Evolutionary conservation across 2,888 invertebrate species (phyloP), one percentile per base, ranked within the genome.

Genomic region (Anagyrus pseudococci): DNA sequence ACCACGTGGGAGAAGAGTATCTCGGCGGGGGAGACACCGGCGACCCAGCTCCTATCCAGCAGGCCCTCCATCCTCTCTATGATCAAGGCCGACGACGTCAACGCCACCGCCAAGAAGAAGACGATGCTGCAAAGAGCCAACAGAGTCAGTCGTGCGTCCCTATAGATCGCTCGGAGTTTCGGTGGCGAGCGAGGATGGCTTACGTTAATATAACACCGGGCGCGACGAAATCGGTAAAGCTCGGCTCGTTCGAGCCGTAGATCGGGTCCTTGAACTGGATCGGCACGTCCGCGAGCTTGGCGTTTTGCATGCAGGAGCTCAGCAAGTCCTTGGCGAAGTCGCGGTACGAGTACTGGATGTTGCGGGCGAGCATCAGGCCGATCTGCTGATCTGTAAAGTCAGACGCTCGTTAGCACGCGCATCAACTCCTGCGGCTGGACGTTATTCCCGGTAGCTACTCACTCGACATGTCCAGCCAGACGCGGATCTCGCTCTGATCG

Each of bases 171-270:
- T n/a, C n/a, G n/a, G n/a, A n/a, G n/a, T n/a, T n/a, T n/a, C n/a
- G n/a, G n/a, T n/a, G n/a, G n/a, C n/a, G n/a, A n/a, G n/a, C n/a
- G n/a, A n/a, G n/a, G n/a, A n/a, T n/a, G n/a, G n/a, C 90, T 88
- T 82, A 94, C 94, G 94, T 94, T 70, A 96, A 83, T 73, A 96
- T 95, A 67, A 97, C 94, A 70, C 96, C 96, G 46, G 96, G 96
- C 15, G 96, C 96, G 65, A 97, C 96, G 82, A 96, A 97, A 81
- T 96, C 95, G 0, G 96, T 96, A 77, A 97, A 97, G 15, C 93
- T 94, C 2, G 96, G 95, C 77, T 93, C 90, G 79, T 88, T 91
- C 62, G 89, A 89, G 56, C 94, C 95, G 79, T 94, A 95, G 76
- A 95, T 92, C 44, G 95, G 94, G 66, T 92, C 88, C 76, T 90